phyloP scores from a whole-genome alignment of 92 coral and sea anemone genomes.

The Actinernus sp. region DNA sequence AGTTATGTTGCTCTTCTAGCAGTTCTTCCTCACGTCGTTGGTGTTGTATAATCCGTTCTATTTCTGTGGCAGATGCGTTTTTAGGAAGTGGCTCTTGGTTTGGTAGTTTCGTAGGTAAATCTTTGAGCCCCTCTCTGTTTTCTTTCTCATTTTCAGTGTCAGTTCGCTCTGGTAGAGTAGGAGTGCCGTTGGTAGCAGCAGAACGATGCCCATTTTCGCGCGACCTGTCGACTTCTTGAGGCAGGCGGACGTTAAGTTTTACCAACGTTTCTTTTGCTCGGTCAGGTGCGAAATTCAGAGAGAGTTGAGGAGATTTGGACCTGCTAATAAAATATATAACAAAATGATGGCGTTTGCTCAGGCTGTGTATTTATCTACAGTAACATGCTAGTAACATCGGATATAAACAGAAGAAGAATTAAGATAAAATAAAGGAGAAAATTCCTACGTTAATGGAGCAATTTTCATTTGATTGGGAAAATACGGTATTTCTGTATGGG shows the following conservation, averaged over 20 bases:
- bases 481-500: no score
- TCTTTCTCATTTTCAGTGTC: background rate
- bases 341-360: no score
- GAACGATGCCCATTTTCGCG: slow-evolving; percentile 3
- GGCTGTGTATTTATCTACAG: no score
- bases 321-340: no score
- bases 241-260: slow-evolving; percentile 36
- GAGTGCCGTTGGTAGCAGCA: background rate
- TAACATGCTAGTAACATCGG: no score
- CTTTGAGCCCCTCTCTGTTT: background rate
- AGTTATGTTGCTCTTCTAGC: slow-evolving; percentile 74
- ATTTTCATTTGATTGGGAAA: no score
- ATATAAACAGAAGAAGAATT: no score
- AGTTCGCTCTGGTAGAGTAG: background rate
- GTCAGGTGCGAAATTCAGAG: slow-evolving; percentile 55
- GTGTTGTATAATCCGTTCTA: slow-evolving; percentile 58
- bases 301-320: slow-evolving; percentile 75
- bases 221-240: slow-evolving; percentile 3
- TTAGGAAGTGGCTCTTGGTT: slow-evolving; percentile 17
- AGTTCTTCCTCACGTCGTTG: slow-evolving; percentile 76
- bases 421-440: no score
- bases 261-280: slow-evolving; percentile 59
- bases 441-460: no score
- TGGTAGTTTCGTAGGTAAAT: slow-evolving; percentile 4
- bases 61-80: slow-evolving; percentile 50